Evolutionary conservation across 2,888 invertebrate species (phyloP), one percentile per base, ranked within the genome.

Genomic region (Cheilosia grossa): DNA sequence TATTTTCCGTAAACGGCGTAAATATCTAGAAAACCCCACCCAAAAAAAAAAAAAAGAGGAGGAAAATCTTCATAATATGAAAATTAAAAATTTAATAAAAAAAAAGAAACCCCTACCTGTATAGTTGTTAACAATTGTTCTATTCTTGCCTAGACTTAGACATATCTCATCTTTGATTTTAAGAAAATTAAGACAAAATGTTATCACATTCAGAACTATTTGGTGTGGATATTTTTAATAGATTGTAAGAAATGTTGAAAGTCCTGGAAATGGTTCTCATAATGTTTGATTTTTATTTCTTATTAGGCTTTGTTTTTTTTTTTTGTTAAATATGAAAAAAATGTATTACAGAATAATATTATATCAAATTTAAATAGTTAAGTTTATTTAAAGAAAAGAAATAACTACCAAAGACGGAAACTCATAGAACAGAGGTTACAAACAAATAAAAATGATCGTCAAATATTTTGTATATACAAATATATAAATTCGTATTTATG

Each of bases 381-480:
- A 79, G 54, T 82, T 73, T 67, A 61, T 37, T 15, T 9, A 13
- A 42, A 30, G 13, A 51, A 47, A 49, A 63, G 10, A 19, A 51
- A 75, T 5, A 30, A 21, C 2, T 17, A 49, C 47, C 19, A 61
- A 51, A 6, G 30, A 53, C 51, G 24, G 21, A 42, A 30, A 54
- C 42, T 56, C 17, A 40, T 49, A 66, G 40, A 63, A 51, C 30
- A 66, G n/a, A 83, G 30, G 64, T 13, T 59, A 54, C 61, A 58
- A 49, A 67, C 17, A n/a, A 17, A 30, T 17, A 44, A 56, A 79
- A 51, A 70, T 51, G 75, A 78, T 75, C 74, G 70, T 73, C 81
- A 51, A 82, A 86, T 82, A 86, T 81, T 78, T 77, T 86, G 80
- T 86, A 83, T 87, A 83, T 83, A 83, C 79, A 54, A 79, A 81